Evolutionary conservation across 2,888 invertebrate genomes (phyloP).

Genomic region (Thereva unica): DNA sequence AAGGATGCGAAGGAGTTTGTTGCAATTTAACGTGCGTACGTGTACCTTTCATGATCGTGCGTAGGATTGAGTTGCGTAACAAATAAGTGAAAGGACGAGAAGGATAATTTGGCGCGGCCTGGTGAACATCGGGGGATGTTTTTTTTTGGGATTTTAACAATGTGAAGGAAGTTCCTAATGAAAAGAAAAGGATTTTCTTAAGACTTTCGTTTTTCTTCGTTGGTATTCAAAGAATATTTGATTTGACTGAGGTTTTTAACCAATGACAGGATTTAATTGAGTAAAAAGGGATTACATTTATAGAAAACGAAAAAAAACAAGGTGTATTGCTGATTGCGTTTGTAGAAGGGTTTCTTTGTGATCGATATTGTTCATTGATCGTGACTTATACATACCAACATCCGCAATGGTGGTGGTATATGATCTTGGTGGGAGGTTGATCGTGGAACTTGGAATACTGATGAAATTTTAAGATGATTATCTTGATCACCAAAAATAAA

Average conservation of each 20-base stretch:
- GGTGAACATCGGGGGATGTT: too few species aligned
- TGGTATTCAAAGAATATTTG: not conserved
- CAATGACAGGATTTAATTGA: conserved; percentile 23
- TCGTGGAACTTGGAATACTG: too few species aligned
- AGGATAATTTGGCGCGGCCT: not conserved
- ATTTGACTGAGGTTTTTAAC: conserved; percentile 3
- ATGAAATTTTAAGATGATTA: too few species aligned
- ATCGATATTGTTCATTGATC: too few species aligned
- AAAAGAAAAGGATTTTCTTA: conserved; percentile 12
- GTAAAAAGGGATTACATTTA: conserved; percentile 8
- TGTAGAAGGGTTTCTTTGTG: too few species aligned
- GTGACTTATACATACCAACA: too few species aligned
- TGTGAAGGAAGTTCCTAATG: not conserved
- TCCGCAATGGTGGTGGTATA: too few species aligned
- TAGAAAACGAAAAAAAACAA: not conserved
- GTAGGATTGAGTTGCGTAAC: conserved; percentile 16
- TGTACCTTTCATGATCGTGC: conserved; percentile 6
- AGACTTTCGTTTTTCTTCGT: conserved; percentile 27
- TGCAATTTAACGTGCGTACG: conserved; percentile 22
- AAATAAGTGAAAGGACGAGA: not conserved
- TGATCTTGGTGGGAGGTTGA: too few species aligned
- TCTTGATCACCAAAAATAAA: too few species aligned
- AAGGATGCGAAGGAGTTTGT: conserved; percentile 33
- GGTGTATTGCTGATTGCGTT: not conserved
- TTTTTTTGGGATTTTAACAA: too few species aligned